Evolutionary conservation across 2,113 vertebrate species (phyloP), one percentile per base, ranked within the genome.

Genomic region (Grantiella picta): DNA sequence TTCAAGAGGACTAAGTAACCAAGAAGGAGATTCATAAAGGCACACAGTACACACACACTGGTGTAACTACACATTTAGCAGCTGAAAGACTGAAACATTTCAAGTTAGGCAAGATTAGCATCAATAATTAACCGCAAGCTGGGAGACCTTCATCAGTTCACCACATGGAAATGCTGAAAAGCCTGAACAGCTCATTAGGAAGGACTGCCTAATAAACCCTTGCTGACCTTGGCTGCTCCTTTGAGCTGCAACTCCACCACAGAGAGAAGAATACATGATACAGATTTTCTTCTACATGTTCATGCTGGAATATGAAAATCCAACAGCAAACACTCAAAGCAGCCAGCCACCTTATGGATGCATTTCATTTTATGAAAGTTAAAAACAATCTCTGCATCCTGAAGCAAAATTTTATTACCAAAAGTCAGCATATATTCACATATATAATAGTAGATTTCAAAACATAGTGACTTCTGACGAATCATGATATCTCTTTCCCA

Each of bases 201-300:
- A 94, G 68, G 82, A 60, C 53, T 60, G 78, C 91, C 86, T 96
- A 97, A 96, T 95, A 97, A 97, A 97, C 54, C 93, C 81, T 95
- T 92, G 77, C 77, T 95, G 96, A 96, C 93, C 95, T 87, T 56
- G 52, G 70, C 88, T 93, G 77, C 83, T 93, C 61, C 87, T 96
- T 85, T 89, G 73, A 94, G 86, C 69, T 49, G 50, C 72, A 69
- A 18, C 56, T 84, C 61, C 53, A 66, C 25, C 40, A 87, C 14
- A 56, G 38, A 45, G 23, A 92, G 40, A 49, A 78, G 53, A 27
- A 73, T 57, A 80, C 42, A 63, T 8, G 29, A 92, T 8, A 64
- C 12, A 68, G 24, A n/a, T 75, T 94, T 95, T 92, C 76, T 60
- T 68, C 49, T 83, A 15, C 31, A 72, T n/a, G 31, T 54, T 33